Evolutionary conservation across 2,797 vertebrate genomes (phyloP), one percentile per base, ranked within the genome.

Genomic region (Diceros bicornis): DNA sequence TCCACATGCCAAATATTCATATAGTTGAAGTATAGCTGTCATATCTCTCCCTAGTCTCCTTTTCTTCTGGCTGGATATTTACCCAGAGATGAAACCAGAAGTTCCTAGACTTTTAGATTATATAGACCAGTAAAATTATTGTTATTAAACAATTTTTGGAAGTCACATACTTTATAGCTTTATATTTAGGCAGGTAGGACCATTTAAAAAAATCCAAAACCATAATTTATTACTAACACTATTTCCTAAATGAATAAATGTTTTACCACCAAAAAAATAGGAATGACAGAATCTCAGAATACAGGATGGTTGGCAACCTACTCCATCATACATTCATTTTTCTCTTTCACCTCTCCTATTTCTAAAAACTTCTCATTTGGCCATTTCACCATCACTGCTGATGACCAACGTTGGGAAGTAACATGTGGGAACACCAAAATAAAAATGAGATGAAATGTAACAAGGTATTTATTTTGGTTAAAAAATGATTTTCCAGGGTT

Each of bases 131-230:
- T 77, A 71, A 84, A 55, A 79, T 64, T 72, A 23, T 66, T 68
- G 57, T 69, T 89, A n/a, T 85, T 72, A 47, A 81, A 68, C 32
- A 69, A 68, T 71, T 92, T 77, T 85, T 12, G 25, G 44, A 86
- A 47, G 41, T 79, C 12, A 81, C 29, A 57, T 79, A 85, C 34
- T 85, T 85, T 62, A 88, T 27, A 37, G 2, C 17, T 75, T 55
- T 94, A 91, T 94, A 78, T 92, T 89, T 81, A 61, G 41, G 34
- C 29, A 89, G 27, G 29, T 93, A 85, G 71, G n/a, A 32, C 34
- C 17, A 57, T 34, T 68, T 12, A 34, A 57, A 86, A 72, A 92
- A 84, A 3, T 2, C 6, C n/a, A 0, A 50, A 78, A 50, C 17
- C 6, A 3, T 62, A 7, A 64, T 79, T 84, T 89, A 93, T 88